phyloP scores from a whole-genome alignment of 2,113 vertebrate species.

The Onychostoma macrolepis region DNA sequence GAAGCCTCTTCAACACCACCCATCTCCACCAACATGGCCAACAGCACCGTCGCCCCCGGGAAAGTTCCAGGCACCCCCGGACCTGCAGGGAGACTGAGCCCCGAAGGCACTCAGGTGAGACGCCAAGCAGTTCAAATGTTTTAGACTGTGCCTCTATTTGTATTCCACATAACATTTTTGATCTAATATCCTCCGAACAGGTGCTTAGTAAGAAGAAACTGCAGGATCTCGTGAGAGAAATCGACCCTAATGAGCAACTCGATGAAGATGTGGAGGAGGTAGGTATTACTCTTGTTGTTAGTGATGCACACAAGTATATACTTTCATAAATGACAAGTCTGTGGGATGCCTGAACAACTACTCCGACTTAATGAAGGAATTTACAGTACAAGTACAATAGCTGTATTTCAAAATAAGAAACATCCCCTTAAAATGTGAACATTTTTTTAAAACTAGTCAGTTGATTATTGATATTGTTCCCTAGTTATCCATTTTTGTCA shows the following conservation, averaged over 20 bases:
- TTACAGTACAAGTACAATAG: not conserved
- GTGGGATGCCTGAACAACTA: not conserved
- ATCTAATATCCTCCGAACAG: slow-evolving; percentile 64
- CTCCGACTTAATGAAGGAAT: not conserved
- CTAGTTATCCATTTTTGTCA: not conserved
- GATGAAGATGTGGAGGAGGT: slow-evolving; percentile 99
- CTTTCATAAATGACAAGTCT: not conserved
- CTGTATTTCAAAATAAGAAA: not conserved
- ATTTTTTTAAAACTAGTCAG: not conserved
- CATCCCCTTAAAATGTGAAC: not conserved
- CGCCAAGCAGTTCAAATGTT: not conserved
- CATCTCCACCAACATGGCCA: slow-evolving; percentile 87
- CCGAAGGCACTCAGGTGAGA: slow-evolving; percentile 91
- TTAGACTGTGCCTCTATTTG: not conserved
- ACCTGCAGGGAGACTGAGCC: slow-evolving; percentile 84
- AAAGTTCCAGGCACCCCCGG: slow-evolving; percentile 75
- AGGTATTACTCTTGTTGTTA: not conserved
- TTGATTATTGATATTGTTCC: not conserved
- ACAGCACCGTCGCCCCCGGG: slow-evolving; percentile 85
- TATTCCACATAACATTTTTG: not conserved
- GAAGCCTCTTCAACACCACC: slow-evolving; percentile 78
- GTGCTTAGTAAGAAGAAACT: slow-evolving; percentile 98
- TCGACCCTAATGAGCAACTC: slow-evolving; percentile 97
- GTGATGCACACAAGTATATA: not conserved
- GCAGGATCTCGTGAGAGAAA: slow-evolving; percentile 96